Evolutionary conservation across 2,797 vertebrate genomes (phyloP), one percentile per base, ranked within the genome.

Genomic region (Neopelma chrysocephalum): DNA sequence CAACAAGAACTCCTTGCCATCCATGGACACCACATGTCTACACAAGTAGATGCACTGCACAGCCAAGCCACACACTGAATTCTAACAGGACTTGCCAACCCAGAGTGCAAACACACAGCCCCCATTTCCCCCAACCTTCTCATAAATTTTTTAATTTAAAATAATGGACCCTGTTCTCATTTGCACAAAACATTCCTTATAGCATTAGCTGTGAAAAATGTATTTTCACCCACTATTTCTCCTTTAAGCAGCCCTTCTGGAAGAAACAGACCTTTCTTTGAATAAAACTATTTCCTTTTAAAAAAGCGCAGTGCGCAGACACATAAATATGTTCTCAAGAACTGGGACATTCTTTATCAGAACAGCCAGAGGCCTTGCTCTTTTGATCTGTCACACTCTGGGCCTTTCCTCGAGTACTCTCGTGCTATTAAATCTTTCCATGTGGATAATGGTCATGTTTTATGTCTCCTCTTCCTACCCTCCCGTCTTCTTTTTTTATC

Each of bases 321-420:
- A 90, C 66, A 95, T 56, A 96, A 93, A 94, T 89, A 92, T 15
- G 48, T 80, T 94, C 90, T 96, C 90, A 96, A 96, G 87, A 96
- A 94, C 43, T 84, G 77, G 89, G 91, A 86, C 93, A 80, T 94
- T 95, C 93, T 89, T 95, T 82, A 95, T 87, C 34, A 0, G 76
- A 95, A 94, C 93, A 94, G 94, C 88, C 91, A 96, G 90, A 93
- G 91, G 96, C 94, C 94, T 91, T 96, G 92, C 91, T 96, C 93
- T 93, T 96, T 95, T 96, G 94, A 95, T 95, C 91, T 93, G 90
- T 93, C 91, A 94, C 92, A 89, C 89, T 91, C 87, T 78, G 64
- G 89, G 78, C 90, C 82, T 73, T 87, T 94, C 56, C 78, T 93
- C 92, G 40, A 36, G 29, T 80, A 77, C 43, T 66, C 86, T 73